Conservation (phyloP, 2,113 vertebrate genomes). For the Empidonax alnorum region DNA sequence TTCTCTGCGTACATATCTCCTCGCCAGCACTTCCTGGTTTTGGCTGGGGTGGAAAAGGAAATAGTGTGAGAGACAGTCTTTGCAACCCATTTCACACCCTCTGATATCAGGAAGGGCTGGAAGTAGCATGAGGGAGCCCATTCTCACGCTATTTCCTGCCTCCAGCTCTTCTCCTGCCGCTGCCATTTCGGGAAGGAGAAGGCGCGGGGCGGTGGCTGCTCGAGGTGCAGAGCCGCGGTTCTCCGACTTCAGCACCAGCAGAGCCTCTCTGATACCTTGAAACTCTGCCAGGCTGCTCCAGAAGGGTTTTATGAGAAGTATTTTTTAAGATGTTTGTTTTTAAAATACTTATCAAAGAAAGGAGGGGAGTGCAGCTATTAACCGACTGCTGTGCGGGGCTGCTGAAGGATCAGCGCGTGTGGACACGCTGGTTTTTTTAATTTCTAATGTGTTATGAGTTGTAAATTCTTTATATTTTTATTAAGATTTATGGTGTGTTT, state of each 20-base stretch:
- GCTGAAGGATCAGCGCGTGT: background rate
- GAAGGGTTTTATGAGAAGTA: slow-evolving; percentile 27
- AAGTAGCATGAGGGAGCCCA: slow-evolving; percentile 33
- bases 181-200: slow-evolving; percentile 32
- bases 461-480: slow-evolving; percentile 38
- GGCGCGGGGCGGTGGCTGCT: background rate
- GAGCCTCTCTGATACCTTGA: background rate
- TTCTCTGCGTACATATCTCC: background rate
- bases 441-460: background rate
- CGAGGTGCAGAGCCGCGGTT: background rate
- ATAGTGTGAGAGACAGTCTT: background rate
- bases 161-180: background rate
- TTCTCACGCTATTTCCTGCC: slow-evolving; percentile 67
- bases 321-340: slow-evolving; percentile 53
- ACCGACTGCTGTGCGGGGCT: background rate
- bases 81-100: slow-evolving; percentile 26
- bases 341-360: slow-evolving; percentile 39
- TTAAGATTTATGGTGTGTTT: slow-evolving; percentile 41
- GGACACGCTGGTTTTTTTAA: background rate
- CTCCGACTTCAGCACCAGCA: background rate
- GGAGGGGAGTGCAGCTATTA: background rate
- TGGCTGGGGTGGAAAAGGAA: slow-evolving; percentile 55
- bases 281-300: slow-evolving; percentile 12
- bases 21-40: slow-evolving; percentile 24
- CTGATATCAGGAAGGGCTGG: slow-evolving; percentile 57